Conservation (phyloP, 2,797 vertebrate genomes). For the Apogon talboti region DNA sequence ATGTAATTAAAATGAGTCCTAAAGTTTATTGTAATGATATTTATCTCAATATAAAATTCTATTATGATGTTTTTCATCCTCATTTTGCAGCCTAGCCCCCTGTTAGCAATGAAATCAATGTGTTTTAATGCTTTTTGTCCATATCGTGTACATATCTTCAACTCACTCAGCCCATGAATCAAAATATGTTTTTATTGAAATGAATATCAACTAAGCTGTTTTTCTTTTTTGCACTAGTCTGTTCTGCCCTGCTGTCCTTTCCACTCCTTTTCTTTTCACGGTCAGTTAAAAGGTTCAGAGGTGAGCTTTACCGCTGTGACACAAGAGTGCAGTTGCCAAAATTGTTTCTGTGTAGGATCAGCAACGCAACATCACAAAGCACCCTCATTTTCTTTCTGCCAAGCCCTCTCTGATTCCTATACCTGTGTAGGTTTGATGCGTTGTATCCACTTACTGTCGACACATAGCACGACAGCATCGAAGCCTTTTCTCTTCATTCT, state of each 20-base stretch:
- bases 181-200: no score
- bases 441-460: slow-evolving; percentile 23
- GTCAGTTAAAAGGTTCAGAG: slow-evolving; percentile 29
- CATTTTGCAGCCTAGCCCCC: no score
- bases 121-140: no score
- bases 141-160: no score
- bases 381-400: background rate
- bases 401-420: background rate
- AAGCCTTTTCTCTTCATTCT: slow-evolving; percentile 22
- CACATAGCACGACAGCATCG: slow-evolving; percentile 2
- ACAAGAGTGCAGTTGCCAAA: background rate
- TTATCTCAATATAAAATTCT: no score
- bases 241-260: background rate
- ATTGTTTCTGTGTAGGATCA: slow-evolving; percentile 9
- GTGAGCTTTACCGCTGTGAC: slow-evolving; percentile 37
- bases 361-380: slow-evolving; percentile 1
- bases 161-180: no score
- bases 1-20: no score
- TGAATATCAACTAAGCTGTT: background rate
- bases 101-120: no score
- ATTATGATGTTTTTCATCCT: no score
- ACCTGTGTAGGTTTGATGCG: slow-evolving; percentile 14
- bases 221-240: background rate
- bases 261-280: background rate
- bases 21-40: no score